Base-by-base conservation (phyloP, 2,888 invertebrate genomes). In the Synanthedon formicaeformis region DNA sequence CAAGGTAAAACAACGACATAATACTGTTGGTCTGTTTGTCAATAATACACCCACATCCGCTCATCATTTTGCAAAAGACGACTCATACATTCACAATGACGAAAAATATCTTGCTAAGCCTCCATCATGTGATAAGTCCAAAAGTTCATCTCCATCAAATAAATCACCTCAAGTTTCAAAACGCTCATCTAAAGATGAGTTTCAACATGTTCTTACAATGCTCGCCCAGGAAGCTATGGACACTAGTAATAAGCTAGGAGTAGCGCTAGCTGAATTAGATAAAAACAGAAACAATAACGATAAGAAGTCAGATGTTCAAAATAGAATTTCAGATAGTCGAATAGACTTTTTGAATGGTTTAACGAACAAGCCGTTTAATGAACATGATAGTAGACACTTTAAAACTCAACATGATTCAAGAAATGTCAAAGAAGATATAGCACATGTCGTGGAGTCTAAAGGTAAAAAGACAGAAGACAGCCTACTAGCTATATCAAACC, bases 161-260 rank as follows among this genome's bases (percentile, higher is more conserved):
- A 87, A 88, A 59, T 86, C 90, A 80, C 69, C 90, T 71, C 64
- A 89, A 81, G 62, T 87, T 78, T 71, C 79, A 60, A 78, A 86
- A 73, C 72, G 81, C 64, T 78, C 80, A 68, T 77, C 85, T 57
- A 77, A 84, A 75, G 82, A 89, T 73, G 80, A 85, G 77, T 77
- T 93, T 72, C 93, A 93, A 72, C 93, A 93, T 67, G 89, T 93
- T 41, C 80, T 94, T 52, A 91, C 92, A 63, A 91, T 92, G 71
- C 88, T 94, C 56, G 93, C 93, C 11, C 90, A 90, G 67, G 94
- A 94, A 87, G 93, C 93, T 12, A 90, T 91, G 80, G 92, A 92
- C 67, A 92, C 92, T 50, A 93, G 92, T 67, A 91, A 92, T 59
- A 90, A 91, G 63, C 72, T 92, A 64, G 91, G 90, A n/a, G 89